Evolutionary conservation across 2,113 vertebrate species (phyloP).

Genomic region (Halichoeres trimaculatus): DNA sequence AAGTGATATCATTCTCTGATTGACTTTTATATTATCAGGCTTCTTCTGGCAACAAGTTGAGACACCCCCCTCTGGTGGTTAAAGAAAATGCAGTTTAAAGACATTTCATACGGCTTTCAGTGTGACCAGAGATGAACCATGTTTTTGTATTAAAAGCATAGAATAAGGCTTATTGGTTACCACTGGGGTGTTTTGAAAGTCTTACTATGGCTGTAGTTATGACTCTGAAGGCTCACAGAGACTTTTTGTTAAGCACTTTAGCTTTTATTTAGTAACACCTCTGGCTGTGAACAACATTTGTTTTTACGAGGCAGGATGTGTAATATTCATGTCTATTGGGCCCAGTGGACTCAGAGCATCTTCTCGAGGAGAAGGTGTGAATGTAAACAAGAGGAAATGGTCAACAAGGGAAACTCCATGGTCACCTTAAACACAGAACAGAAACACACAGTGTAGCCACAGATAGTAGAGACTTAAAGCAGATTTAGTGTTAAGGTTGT

Average conservation of each 20-base stretch:
- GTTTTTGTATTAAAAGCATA: too few species aligned
- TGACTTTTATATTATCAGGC: too few species aligned
- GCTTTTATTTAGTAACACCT: background rate
- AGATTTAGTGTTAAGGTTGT: background rate
- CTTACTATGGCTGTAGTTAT: background rate
- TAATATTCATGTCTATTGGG: background rate
- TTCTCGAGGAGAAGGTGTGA: background rate
- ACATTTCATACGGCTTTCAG: too few species aligned
- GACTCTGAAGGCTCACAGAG: background rate
- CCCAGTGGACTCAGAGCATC: background rate
- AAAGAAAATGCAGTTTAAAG: too few species aligned
- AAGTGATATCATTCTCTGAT: too few species aligned
- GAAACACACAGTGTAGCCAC: background rate
- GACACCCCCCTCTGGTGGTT: too few species aligned
- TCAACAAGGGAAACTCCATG: background rate
- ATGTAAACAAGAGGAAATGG: constrained; percentile 8
- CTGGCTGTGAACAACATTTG: background rate
- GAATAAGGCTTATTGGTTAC: too few species aligned
- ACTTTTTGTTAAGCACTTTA: background rate
- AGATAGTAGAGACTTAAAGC: background rate
- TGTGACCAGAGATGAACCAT: too few species aligned
- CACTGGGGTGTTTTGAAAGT: too few species aligned
- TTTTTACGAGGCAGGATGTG: background rate
- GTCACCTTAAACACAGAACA: background rate
- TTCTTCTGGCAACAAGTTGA: too few species aligned